Base-by-base conservation (phyloP, 1,140 invertebrate genomes). In the Rhyzopertha dominica region DNA sequence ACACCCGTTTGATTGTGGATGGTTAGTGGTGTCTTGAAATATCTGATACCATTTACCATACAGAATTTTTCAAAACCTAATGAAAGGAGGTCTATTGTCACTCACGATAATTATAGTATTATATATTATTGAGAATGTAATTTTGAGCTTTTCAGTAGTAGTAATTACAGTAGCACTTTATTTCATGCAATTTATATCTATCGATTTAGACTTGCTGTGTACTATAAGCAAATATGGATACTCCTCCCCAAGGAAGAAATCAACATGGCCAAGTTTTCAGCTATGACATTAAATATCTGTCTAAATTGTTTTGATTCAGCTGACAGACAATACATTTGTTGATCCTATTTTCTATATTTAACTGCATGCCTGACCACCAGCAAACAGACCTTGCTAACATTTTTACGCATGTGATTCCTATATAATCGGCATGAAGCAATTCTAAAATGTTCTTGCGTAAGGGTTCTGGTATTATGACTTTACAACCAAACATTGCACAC, bases 331-430 rank as follows among this genome's bases (percentile, higher is more conserved):
- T 31, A 35, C 49, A 51, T 5, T 12, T n/a, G 3, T 7, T 29
- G 13, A 45, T 43, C 24, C 28, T 24, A 18, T 49, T 39, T 36
- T 60, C 58, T n/a, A 59, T 56, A 28, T 51, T 50, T 2, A 16
- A 2, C 36, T 52, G 37, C 1, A 59, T 52, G 4, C 30, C 23
- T 28, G 56, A 47, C 54, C 56, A 61, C 47, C 51, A 54, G 16
- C 49, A 37, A 23, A 49, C 32, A 2, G 32, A 42, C 20, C 53
- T 40, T 4, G 47, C 40, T 16, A 56, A 36, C 47, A 50, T 48
- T 50, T 56, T 58, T n/a, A 40, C 54, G 18, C 37, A 20, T 10
- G 54, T 45, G 5, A 58, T 50, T 1, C 58, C 55, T 10, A 45
- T 30, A 36, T 61, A 49, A 40, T 52, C 30, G 26, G 46, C 37